phyloP scores from a whole-genome alignment of 2,113 vertebrate species.

The Onychostruthus taczanowskii region DNA sequence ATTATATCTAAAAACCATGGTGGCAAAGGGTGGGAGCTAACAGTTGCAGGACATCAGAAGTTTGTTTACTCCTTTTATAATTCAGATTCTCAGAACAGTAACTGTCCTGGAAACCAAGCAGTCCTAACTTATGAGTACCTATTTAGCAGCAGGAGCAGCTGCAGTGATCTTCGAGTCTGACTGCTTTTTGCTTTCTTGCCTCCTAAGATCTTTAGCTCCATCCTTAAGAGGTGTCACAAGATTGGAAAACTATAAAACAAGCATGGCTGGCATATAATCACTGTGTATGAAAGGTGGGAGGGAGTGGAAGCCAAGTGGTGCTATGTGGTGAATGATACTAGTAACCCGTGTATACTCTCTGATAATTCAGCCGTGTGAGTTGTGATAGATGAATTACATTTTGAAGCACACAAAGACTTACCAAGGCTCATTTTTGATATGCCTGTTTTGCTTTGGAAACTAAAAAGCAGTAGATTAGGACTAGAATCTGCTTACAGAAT shows the following conservation, averaged over 20 bases:
- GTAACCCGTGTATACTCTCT: not conserved
- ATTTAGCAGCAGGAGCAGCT: not conserved
- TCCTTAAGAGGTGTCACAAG: rapidly evolving
- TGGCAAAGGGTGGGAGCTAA: not conserved
- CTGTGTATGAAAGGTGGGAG: not conserved
- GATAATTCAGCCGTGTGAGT: not conserved
- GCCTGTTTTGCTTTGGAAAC: not conserved
- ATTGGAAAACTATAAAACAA: not conserved
- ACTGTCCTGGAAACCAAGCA: not conserved
- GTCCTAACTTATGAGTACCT: not conserved
- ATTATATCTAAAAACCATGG: not conserved
- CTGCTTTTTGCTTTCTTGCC: not conserved
- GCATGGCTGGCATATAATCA: not conserved
- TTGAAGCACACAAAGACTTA: not conserved
- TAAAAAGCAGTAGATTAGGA: not conserved
- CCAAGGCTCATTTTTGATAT: not conserved
- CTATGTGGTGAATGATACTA: not conserved
- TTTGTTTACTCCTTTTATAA: not conserved
- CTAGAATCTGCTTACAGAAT: not conserved
- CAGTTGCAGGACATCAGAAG: not conserved
- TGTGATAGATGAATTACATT: not conserved
- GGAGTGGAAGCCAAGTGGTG: not conserved
- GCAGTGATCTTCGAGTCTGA: not conserved
- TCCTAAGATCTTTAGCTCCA: not conserved
- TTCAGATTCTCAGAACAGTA: not conserved